These are phyloP conservation scores for Saguinus imperator DNA, from an alignment of 2,113 vertebrate genomes.

Conservation along the genomic window DNA sequence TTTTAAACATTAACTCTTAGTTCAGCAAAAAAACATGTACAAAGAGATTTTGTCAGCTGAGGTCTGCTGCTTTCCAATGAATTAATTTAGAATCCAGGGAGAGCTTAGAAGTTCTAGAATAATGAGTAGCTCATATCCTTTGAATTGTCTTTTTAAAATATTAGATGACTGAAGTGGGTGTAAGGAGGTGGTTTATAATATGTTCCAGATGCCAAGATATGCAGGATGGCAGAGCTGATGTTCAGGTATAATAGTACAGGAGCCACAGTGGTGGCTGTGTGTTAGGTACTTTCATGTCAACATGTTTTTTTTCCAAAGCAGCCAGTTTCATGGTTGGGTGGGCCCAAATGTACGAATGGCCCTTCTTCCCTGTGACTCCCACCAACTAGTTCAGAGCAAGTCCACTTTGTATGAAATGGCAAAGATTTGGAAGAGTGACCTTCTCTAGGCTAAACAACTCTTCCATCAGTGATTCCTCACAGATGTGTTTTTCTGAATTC, in stretches of 20 bases:
- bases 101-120: neutral
- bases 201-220: neutral
- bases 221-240: neutral
- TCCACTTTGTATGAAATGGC: neutral
- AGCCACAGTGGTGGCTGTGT: neutral
- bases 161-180: neutral
- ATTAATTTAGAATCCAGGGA: conserved; percentile 21
- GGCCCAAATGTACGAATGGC: neutral
- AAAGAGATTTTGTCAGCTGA: neutral
- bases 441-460: neutral
- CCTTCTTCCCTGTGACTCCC: neutral
- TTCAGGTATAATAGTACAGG: neutral
- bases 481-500: neutral
- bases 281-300: neutral
- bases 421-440: neutral
- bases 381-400: neutral
- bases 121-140: neutral
- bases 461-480: neutral
- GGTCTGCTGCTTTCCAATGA: neutral
- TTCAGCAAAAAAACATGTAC: neutral
- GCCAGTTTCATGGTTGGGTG: neutral
- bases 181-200: neutral
- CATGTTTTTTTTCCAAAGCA: neutral
- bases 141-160: neutral
- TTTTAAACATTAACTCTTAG: conserved; percentile 9